Evolutionary conservation across 2,888 invertebrate genomes (phyloP), one percentile per base, ranked within the genome.

Genomic region (Drosophila neutralis): DNA sequence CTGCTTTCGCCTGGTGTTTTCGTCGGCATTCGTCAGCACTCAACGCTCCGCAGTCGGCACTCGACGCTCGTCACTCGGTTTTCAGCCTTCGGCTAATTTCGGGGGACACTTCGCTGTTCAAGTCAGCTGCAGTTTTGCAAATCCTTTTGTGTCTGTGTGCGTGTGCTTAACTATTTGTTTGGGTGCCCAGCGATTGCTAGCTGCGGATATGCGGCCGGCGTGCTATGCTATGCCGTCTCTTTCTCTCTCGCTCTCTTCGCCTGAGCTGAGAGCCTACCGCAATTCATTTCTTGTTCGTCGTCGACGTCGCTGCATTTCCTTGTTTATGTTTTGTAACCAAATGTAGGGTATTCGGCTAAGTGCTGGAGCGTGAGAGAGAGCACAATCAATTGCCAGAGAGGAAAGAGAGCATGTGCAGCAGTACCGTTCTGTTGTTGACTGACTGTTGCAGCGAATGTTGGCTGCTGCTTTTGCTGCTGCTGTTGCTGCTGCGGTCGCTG

Each of bases 281-380:
- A 88, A 88, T 79, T 71, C 58, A 73, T 76, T 83, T 87, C 69
- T 72, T 78, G 68, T 86, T 88, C 60, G 70, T 49, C 38, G 52
- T 24, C 53, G 51, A n/a, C 56, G 68, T 63, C 48, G 72, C 63
- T 89, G 90, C 89, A 91, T 82, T 91, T 89, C 89, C 86, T 87
- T 89, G 81, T 91, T 87, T 83, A 81, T 80, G 80, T 78, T 87
- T 81, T 82, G 71, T 73, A 77, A 64, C 69, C 70, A 70, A 81
- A 87, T 89, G 82, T 87, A 83, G 90, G 90, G 89, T 82, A 90
- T 80, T 76, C 84, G 83, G 86, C 83, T 80, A 75, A 84, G 71
- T 71, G 63, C 45, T 72, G 74, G 60, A 70, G 66, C 59, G 29
- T 54, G 56, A 45, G 21, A 59, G 52, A 57, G 73, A 53, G 63